Evolutionary conservation across 2,888 invertebrate genomes (phyloP).

Genomic region (Flabesymbios commensalis): DNA sequence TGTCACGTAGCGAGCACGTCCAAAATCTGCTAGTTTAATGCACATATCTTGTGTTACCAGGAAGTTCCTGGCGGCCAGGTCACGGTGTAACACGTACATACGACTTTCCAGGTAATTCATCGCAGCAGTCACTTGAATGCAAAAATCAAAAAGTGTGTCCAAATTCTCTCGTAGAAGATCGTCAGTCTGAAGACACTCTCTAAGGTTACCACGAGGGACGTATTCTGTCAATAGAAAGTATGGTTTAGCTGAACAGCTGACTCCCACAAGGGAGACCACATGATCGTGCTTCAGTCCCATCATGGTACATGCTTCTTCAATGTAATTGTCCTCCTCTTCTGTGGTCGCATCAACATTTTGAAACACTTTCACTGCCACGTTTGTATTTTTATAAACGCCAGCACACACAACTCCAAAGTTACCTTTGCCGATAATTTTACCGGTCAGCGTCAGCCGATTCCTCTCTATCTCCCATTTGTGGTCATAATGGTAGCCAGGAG

Average conservation of each 20-base stretch:
- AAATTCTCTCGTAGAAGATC: conserved; percentile 27
- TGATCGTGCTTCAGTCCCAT: conserved; percentile 34
- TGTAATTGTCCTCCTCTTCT: conserved; percentile 37
- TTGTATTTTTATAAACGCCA: conserved; percentile 23
- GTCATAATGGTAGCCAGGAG: conserved; percentile 35
- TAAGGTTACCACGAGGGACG: conserved; percentile 32
- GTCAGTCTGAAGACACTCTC: conserved; percentile 27
- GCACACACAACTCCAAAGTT: conserved; percentile 34
- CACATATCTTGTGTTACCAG: conserved; percentile 30
- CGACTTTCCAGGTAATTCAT: conserved; percentile 32
- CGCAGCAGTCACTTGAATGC: conserved; percentile 36
- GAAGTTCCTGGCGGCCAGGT: conserved; percentile 36
- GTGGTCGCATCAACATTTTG: conserved; percentile 25
- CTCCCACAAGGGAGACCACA: conserved; percentile 32
- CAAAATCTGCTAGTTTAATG: conserved; percentile 37
- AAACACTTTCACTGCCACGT: conserved; percentile 36
- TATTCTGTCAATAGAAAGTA: conserved; percentile 35
- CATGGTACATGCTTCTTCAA: conserved; percentile 34
- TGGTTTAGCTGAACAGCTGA: conserved; percentile 31
- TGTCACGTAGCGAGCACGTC: conserved; percentile 31
- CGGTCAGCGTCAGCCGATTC: conserved; percentile 22
- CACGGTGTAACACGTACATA: conserved; percentile 35
- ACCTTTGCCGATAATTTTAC: conserved; percentile 32
- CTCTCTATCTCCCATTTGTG: conserved; percentile 27
- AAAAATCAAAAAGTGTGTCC: conserved; percentile 35